Conservation (phyloP, 2,797 vertebrate genomes). For the Monodelphis domestica region DNA sequence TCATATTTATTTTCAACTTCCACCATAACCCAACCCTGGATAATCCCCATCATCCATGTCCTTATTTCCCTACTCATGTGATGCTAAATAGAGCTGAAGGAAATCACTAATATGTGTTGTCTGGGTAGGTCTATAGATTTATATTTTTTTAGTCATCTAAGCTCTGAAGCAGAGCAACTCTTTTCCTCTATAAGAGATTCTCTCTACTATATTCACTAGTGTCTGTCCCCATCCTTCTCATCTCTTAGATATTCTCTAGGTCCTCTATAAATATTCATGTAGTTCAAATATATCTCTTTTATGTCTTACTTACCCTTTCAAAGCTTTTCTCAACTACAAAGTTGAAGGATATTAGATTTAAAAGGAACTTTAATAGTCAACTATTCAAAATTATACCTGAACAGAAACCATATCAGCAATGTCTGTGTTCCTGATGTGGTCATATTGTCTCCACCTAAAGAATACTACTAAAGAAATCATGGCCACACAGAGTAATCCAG, state of each 20-base stretch:
- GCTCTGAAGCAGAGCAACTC: not conserved
- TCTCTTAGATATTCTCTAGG: not conserved
- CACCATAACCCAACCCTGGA: not conserved
- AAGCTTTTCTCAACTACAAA: not conserved
- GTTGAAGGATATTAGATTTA: not conserved
- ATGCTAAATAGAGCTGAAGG: not conserved
- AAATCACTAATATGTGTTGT: not conserved
- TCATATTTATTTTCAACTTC: no score
- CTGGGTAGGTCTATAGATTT: not conserved
- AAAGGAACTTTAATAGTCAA: not conserved
- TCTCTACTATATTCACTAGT: no score
- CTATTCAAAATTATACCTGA: not conserved
- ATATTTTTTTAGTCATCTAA: not conserved
- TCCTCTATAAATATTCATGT: not conserved
- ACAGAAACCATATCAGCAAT: no score
- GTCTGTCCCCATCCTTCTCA: not conserved
- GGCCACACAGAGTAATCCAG: no score
- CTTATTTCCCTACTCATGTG: not conserved
- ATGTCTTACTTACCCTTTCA: not conserved
- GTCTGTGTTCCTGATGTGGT: not conserved
- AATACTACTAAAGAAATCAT: not conserved
- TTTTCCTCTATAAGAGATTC: not conserved
- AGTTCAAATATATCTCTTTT: not conserved
- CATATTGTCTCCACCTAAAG: not conserved
- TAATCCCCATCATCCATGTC: not conserved